Conservation (phyloP, 2,113 vertebrate species). For the Machaerirhynchus nigripectus region DNA sequence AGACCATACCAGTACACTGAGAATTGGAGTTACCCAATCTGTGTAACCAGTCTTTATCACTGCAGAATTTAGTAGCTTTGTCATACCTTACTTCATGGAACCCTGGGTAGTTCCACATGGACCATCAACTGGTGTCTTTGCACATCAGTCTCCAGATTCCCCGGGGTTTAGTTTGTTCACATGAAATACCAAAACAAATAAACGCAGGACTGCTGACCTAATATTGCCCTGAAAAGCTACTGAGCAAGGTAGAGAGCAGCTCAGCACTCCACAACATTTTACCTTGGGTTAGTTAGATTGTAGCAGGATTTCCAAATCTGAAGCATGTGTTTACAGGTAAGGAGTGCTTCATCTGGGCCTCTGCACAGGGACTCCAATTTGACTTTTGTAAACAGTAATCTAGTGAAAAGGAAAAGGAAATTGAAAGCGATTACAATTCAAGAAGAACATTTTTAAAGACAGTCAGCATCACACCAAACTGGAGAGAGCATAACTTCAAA, state of each 20-base stretch:
- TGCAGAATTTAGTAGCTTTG: not conserved
- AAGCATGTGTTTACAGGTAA: slow-evolving; percentile 98
- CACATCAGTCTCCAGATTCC: not conserved
- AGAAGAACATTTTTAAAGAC: not conserved
- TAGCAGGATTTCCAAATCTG: slow-evolving; percentile 99
- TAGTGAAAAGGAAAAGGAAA: slow-evolving; percentile 45
- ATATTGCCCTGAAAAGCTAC: not conserved
- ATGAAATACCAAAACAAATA: not conserved
- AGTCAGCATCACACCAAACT: not conserved
- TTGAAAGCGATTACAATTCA: not conserved
- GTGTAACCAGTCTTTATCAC: not conserved
- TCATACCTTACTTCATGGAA: not conserved
- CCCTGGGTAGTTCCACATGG: not conserved
- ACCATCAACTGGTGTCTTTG: not conserved
- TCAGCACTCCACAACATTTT: not conserved
- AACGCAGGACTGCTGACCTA: not conserved
- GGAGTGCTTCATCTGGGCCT: slow-evolving; percentile 93
- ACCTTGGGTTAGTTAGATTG: slow-evolving; percentile 98
- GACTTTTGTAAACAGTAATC: slow-evolving; percentile 95
- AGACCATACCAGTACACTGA: not conserved
- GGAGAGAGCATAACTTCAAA: not conserved
- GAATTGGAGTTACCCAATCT: not conserved
- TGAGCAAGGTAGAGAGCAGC: not conserved
- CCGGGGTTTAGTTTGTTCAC: not conserved
- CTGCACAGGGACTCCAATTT: slow-evolving; percentile 93